A percentile compares a stretch with the other conserved stretches of the same genome.
Conservation (phyloP, 2,888 invertebrate genomes). For the Synanthedon myopaeformis region DNA sequence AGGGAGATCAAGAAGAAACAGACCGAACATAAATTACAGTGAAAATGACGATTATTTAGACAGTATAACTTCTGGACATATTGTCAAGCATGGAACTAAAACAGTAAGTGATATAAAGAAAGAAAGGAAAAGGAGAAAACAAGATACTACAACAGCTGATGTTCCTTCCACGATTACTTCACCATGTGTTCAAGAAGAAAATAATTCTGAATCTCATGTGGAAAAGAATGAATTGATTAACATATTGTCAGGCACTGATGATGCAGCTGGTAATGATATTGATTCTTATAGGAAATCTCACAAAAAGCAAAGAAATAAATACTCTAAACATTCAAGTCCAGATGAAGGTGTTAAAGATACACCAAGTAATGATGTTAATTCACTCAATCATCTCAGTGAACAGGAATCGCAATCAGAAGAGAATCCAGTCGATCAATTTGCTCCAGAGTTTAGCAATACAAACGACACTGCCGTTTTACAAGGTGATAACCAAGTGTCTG, state of each 20-base stretch:
- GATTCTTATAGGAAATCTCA: slow-evolving; percentile 28
- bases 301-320: slow-evolving; percentile 47
- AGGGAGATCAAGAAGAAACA: slow-evolving; percentile 58
- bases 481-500: slow-evolving; percentile 41
- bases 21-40: slow-evolving; percentile 67
- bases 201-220: slow-evolving; percentile 29
- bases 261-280: slow-evolving; percentile 26
- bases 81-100: slow-evolving; percentile 40
- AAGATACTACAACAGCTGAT: slow-evolving; percentile 28
- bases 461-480: slow-evolving; percentile 35
- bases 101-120: slow-evolving; percentile 54
- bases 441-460: slow-evolving; percentile 12
- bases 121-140: slow-evolving; percentile 50
- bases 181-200: slow-evolving; percentile 28
- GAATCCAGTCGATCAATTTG: slow-evolving; percentile 17
- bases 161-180: slow-evolving; percentile 17
- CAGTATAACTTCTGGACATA: slow-evolving; percentile 50
- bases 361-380: slow-evolving; percentile 3
- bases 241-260: slow-evolving; percentile 37
- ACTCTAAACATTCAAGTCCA: slow-evolving; percentile 40
- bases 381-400: slow-evolving; percentile 9
- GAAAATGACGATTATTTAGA: slow-evolving; percentile 69
- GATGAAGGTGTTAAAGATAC: slow-evolving; percentile 13
- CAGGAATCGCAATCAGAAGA: slow-evolving; percentile 1
- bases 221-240: slow-evolving; percentile 47